A percentile compares a stretch with the other conserved stretches of the same genome.
Conservation (phyloP, 2,797 vertebrate genomes). For the Malacoctenus gilli region DNA sequence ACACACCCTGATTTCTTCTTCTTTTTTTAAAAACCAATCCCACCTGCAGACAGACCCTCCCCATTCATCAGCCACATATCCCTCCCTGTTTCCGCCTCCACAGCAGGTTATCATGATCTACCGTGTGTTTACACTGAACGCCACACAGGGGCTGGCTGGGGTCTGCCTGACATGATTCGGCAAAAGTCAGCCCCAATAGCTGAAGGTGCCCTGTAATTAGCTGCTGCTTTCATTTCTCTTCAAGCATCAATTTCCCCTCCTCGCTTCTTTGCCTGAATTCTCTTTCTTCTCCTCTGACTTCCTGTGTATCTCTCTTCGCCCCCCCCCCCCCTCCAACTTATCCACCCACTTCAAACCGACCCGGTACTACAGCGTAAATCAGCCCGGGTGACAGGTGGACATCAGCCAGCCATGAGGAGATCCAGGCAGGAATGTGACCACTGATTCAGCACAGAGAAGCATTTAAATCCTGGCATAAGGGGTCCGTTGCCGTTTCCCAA, state of each 20-base stretch:
- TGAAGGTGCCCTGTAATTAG: constrained; percentile 49
- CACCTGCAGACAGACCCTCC: constrained; percentile 62
- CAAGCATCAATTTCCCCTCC: constrained; percentile 44
- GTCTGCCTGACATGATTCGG: constrained; percentile 48
- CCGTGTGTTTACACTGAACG: constrained; percentile 27
- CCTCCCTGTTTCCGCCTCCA: constrained; percentile 29
- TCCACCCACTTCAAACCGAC: constrained; percentile 42
- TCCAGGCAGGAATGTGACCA: constrained; percentile 65
- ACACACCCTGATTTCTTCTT: constrained; percentile 29
- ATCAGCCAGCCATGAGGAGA: constrained; percentile 71
- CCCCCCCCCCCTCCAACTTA: constrained; percentile 3
- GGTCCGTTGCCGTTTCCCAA: constrained; percentile 9
- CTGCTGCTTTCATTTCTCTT: constrained; percentile 27
- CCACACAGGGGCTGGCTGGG: constrained; percentile 29
- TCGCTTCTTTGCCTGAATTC: constrained; percentile 10
- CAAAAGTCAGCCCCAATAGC: constrained; percentile 40
- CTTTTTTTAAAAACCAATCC: constrained; percentile 51
- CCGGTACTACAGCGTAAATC: constrained; percentile 62
- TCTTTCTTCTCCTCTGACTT: constrained; percentile 8
- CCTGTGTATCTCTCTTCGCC: constrained; percentile 1
- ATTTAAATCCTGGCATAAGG: constrained; percentile 46
- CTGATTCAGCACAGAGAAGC: constrained; percentile 45
- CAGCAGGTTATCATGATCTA: constrained; percentile 42
- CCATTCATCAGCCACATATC: constrained; percentile 19
- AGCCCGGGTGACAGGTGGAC: constrained; percentile 69